These are phyloP conservation scores for Cichlasoma orientale DNA, from an alignment of 2,797 vertebrate genomes.

Conservation along the genomic window DNA sequence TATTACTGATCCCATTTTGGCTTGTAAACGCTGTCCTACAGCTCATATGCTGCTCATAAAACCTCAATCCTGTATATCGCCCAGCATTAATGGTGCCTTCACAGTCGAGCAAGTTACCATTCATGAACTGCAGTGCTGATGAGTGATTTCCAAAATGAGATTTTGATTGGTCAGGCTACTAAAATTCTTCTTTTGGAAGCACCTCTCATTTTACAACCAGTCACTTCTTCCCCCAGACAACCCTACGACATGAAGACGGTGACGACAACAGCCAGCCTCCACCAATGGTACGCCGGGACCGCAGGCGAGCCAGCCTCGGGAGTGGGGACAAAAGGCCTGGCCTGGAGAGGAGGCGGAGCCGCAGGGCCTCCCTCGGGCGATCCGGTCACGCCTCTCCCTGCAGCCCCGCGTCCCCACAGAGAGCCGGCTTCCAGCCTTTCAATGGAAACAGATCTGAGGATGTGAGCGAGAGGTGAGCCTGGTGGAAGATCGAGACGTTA, in stretches of 20 bases:
- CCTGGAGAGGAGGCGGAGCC: conserved; percentile 89
- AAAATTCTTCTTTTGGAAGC: neutral
- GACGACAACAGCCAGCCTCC: conserved; percentile 84
- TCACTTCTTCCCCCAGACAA: conserved; percentile 73
- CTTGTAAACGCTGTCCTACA: neutral
- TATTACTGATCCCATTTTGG: neutral
- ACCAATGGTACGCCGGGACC: conserved; percentile 80
- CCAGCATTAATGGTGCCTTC: neutral
- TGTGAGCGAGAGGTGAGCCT: conserved; percentile 87
- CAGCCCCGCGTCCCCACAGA: conserved; percentile 70
- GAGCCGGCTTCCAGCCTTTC: conserved; percentile 74
- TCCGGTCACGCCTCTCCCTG: conserved; percentile 84
- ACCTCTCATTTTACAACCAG: neutral
- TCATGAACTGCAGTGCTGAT: neutral
- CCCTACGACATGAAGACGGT: conserved; percentile 88
- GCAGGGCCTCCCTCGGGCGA: conserved; percentile 87
- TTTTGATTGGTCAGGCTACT: rapidly evolving
- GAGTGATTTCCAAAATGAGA: neutral
- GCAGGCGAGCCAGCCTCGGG: conserved; percentile 83
- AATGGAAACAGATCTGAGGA: conserved; percentile 77
- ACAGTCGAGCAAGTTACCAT: neutral
- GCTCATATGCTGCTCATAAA: neutral
- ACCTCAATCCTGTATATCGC: neutral
- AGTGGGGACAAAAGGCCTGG: conserved; percentile 79
- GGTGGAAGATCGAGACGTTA: neutral